Evolutionary conservation across 2,113 vertebrate genomes (phyloP).

Genomic region (Suricata suricatta): DNA sequence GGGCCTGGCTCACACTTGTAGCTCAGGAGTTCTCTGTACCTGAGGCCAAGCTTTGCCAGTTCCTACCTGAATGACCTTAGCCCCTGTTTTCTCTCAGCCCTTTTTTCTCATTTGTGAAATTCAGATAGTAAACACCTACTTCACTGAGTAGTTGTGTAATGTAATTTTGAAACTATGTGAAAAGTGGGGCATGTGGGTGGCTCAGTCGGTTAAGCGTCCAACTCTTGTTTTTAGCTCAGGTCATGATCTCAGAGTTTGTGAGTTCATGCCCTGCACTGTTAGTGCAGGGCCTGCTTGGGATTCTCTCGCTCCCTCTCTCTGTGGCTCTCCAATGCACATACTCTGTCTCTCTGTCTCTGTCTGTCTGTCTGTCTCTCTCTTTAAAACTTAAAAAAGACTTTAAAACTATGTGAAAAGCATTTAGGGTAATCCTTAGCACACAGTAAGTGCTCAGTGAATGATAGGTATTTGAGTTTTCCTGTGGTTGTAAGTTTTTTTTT

Average conservation of each 20-base stretch:
- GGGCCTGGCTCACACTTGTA: accelerated
- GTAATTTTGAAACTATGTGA: background rate
- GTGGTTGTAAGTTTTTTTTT: background rate
- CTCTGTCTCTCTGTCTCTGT: no score
- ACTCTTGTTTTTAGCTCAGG: no score
- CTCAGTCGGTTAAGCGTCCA: no score
- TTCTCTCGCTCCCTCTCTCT: no score
- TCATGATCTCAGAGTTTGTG: no score
- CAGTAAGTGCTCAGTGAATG: background rate
- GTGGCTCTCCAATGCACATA: no score
- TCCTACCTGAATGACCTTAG: background rate
- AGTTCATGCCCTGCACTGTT: no score
- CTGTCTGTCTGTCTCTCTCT: no score
- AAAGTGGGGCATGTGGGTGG: no score
- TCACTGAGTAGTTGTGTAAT: background rate
- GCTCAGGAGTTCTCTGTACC: background rate
- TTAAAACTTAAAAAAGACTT: no score
- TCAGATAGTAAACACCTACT: background rate
- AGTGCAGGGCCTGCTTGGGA: no score
- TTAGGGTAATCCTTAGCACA: background rate
- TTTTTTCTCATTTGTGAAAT: background rate
- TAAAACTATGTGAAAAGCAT: background rate
- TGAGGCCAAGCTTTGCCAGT: background rate
- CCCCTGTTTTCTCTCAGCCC: background rate
- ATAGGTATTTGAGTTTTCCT: background rate